These are phyloP conservation scores for Labeo catla DNA, from an alignment of 2,113 vertebrate species.

Conservation along the genomic window DNA sequence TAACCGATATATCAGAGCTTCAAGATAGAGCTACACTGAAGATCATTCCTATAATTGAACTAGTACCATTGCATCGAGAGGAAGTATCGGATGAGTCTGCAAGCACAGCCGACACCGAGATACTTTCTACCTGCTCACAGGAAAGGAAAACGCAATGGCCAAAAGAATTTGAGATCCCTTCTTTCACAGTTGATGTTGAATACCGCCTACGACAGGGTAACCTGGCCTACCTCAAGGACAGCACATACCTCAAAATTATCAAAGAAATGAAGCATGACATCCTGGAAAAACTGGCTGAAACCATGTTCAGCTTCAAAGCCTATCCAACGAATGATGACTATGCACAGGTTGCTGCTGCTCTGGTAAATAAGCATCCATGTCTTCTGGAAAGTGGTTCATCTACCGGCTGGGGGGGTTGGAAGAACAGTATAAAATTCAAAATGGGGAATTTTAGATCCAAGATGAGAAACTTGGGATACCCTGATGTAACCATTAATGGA, in stretches of 20 bases:
- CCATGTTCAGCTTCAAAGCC: not conserved
- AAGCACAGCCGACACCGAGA: too few species aligned
- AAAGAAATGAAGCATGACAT: not conserved
- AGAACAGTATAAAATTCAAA: not conserved
- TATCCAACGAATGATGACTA: conserved; percentile 26
- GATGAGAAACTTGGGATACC: not conserved
- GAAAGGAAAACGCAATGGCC: conserved; percentile 23
- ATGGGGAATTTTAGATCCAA: too few species aligned
- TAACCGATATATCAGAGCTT: too few species aligned
- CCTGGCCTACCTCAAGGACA: conserved; percentile 31
- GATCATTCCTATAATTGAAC: too few species aligned
- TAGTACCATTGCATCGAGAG: too few species aligned
- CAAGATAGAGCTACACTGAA: too few species aligned
- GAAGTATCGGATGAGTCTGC: too few species aligned
- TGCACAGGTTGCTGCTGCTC: conserved; percentile 34
- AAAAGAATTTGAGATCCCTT: conserved; percentile 42
- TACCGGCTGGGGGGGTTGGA: not conserved
- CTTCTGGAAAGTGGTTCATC: conserved; percentile 8
- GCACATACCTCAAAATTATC: not conserved
- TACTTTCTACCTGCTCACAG: not conserved
- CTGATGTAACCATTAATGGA: not conserved
- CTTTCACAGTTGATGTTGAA: conserved; percentile 44
- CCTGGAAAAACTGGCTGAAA: not conserved
- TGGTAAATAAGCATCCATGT: conserved; percentile 34
- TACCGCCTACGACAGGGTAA: conserved; percentile 38